Conservation (phyloP, 1,140 invertebrate species). For the Chrysoperla carnea region DNA sequence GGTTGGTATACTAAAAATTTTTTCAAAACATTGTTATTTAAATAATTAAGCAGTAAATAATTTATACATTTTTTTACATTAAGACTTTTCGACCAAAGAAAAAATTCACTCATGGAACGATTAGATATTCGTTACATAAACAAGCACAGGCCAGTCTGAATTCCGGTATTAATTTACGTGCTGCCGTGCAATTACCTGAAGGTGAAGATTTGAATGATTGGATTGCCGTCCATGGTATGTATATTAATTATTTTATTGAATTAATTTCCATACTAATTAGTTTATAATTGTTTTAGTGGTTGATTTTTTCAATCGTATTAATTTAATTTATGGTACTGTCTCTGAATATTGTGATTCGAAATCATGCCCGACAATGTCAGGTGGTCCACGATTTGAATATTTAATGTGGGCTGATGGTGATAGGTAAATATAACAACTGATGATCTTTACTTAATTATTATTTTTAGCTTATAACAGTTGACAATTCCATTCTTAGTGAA, state of each 20-base stretch:
- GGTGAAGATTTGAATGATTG: conserved; percentile 86
- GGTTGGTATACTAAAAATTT: conserved; percentile 1
- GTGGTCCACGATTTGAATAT: conserved; percentile 79
- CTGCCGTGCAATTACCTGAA: conserved; percentile 68
- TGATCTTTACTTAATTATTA: neutral
- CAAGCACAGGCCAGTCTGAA: conserved; percentile 85
- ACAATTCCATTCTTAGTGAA: no score
- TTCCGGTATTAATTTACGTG: conserved; percentile 81
- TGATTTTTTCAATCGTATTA: conserved; percentile 92
- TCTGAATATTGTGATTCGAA: conserved; percentile 73
- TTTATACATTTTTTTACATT: conserved; percentile 13
- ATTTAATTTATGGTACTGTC: conserved; percentile 82
- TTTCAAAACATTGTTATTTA: conserved; percentile 1
- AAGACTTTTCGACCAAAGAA: conserved; percentile 85
- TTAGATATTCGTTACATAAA: conserved; percentile 83
- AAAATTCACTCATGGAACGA: conserved; percentile 75
- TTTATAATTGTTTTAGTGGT: conserved; percentile 48
- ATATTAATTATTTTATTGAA: neutral
- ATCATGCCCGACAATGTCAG: conserved; percentile 83
- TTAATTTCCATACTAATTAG: conserved; percentile 3
- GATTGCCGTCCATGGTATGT: conserved; percentile 83
- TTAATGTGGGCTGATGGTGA: conserved; percentile 74
- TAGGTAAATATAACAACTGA: conserved; percentile 17
- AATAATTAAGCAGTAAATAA: neutral
- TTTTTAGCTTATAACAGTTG: neutral